These are phyloP conservation scores for Myopa tessellatipennis DNA, from an alignment of 2,888 invertebrate species.

Conservation along the genomic window DNA sequence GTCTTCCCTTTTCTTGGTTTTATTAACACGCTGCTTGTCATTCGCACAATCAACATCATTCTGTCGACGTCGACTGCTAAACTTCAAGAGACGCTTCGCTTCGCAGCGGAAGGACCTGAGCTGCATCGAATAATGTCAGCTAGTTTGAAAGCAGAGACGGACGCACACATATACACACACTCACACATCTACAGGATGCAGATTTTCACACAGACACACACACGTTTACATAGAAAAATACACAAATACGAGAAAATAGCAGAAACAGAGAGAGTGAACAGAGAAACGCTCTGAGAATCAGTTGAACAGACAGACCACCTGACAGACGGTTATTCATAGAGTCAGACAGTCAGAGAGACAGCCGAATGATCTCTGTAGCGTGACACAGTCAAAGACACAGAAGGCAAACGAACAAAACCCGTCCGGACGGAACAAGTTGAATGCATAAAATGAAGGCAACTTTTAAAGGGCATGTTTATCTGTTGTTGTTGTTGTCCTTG, in stretches of 20 bases:
- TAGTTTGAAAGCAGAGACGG: not conserved
- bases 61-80: not conserved
- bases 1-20: not conserved
- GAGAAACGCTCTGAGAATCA: not conserved
- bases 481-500: not conserved
- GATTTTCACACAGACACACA: not conserved
- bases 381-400: not conserved
- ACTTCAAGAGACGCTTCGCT: not conserved
- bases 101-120: not conserved
- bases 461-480: not conserved
- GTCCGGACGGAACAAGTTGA: not conserved
- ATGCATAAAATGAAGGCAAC: not conserved
- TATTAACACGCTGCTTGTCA: not conserved
- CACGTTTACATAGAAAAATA: not conserved
- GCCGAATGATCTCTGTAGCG: not conserved
- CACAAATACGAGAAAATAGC: no score
- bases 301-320: not conserved
- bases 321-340: not conserved
- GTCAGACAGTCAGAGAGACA: not conserved
- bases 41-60: not conserved
- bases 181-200: not conserved
- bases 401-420: not conserved
- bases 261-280: no score
- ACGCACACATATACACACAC: not conserved
- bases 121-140: not conserved